Percentiles rank a stretch among this genome's conserved stretches.
Conservation (phyloP, 2,113 vertebrate genomes). For the Drymodes brunneopygia region DNA sequence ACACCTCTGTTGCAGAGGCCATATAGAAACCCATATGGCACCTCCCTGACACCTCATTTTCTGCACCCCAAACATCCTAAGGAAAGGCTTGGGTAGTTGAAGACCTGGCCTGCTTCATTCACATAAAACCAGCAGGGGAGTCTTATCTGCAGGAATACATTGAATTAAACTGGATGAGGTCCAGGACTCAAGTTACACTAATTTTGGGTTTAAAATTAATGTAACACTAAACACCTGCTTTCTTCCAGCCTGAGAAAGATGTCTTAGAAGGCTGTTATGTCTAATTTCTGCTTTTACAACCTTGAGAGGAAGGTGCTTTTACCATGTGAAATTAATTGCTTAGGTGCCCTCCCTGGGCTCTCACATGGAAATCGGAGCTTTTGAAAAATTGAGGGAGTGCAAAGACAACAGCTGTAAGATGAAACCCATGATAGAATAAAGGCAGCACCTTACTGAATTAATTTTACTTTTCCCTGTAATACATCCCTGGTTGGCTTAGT, state of each 20-base stretch:
- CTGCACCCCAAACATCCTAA: not conserved
- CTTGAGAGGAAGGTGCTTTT: constrained; percentile 7
- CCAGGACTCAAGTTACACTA: constrained; percentile 13
- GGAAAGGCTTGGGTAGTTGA: not conserved
- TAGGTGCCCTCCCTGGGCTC: not conserved
- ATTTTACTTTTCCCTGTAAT: not conserved
- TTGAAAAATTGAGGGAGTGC: not conserved
- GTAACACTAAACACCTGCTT: constrained; percentile 39
- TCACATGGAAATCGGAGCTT: not conserved
- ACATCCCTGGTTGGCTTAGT: not conserved
- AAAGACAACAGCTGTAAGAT: constrained; percentile 15
- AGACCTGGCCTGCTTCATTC: not conserved
- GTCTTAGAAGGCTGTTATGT: not conserved
- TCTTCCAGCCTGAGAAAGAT: not conserved
- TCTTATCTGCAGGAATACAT: not conserved
- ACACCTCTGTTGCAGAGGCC: not conserved
- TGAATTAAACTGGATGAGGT: constrained; percentile 9
- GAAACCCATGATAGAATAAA: not conserved
- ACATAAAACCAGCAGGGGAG: not conserved
- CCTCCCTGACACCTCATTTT: not conserved
- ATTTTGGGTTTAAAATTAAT: constrained; percentile 42
- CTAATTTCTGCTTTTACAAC: constrained; percentile 20
- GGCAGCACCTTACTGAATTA: not conserved
- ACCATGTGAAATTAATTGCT: constrained; percentile 8
- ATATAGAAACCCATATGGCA: not conserved